Evolutionary conservation across 1,140 invertebrate genomes (phyloP).

Genomic region (Steinernema khuongi): DNA sequence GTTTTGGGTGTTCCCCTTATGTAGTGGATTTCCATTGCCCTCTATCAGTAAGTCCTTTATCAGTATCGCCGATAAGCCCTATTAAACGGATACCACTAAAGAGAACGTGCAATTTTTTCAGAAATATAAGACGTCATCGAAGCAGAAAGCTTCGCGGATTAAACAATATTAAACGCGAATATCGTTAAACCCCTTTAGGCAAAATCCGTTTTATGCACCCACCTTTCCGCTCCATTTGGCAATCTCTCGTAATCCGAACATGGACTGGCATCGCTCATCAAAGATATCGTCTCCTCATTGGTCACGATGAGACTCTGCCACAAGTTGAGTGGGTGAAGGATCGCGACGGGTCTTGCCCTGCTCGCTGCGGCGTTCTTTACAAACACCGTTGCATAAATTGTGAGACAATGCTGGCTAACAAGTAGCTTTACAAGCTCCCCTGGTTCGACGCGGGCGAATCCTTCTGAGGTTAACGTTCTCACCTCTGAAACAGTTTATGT

Average conservation of each 20-base stretch:
- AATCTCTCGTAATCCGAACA: not conserved
- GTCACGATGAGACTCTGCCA: not conserved
- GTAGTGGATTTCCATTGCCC: too few species aligned
- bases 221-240: not conserved
- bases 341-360: not conserved
- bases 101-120: too few species aligned
- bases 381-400: not conserved
- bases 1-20: too few species aligned
- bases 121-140: too few species aligned
- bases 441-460: not conserved
- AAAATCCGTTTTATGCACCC: too few species aligned
- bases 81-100: too few species aligned
- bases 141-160: too few species aligned
- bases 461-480: not conserved
- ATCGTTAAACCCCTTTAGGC: too few species aligned
- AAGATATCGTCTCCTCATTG: not conserved
- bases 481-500: not conserved
- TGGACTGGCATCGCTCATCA: not conserved
- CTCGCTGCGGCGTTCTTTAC: not conserved
- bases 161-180: too few species aligned
- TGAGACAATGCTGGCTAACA: not conserved
- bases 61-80: too few species aligned
- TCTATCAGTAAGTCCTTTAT: too few species aligned
- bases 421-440: not conserved
- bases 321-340: not conserved